Evolutionary conservation across 2,888 invertebrate species (phyloP).

Genomic region (Stegophylla sp.): DNA sequence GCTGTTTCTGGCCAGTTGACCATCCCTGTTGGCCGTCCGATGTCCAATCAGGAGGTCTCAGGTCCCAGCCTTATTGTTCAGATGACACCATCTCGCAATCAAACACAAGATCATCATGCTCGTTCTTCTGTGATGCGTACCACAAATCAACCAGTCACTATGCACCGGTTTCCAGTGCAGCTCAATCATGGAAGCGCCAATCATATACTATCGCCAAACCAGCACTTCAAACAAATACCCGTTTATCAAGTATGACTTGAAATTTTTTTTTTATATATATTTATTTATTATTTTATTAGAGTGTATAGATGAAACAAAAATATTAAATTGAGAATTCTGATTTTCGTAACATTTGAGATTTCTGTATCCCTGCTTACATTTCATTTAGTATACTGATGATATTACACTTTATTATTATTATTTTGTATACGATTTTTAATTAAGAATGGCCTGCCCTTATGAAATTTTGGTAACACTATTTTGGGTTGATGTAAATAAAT

Average conservation of each 20-base stretch:
- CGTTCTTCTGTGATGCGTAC: conserved; percentile 43
- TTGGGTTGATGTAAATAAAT: no score
- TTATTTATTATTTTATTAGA: neutral
- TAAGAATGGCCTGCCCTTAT: no score
- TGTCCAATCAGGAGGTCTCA: conserved; percentile 54
- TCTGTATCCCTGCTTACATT: no score
- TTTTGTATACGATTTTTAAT: no score
- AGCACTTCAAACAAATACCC: conserved; percentile 57
- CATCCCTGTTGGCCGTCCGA: conserved; percentile 52
- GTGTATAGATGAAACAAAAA: no score
- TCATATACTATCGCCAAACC: conserved; percentile 53
- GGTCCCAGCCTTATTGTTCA: conserved; percentile 54
- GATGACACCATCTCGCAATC: conserved; percentile 55
- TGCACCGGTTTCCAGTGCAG: conserved; percentile 53
- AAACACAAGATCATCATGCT: conserved; percentile 56
- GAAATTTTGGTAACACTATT: no score
- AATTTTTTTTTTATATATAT: neutral
- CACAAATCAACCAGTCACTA: conserved; percentile 49
- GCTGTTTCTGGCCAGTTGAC: conserved; percentile 53
- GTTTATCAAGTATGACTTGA: conserved; percentile 43
- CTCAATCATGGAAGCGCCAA: conserved; percentile 56
- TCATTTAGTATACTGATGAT: no score
- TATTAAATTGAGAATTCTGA: no score
- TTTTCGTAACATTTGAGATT: no score
- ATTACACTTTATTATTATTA: no score